Percentiles rank a stretch among this genome's conserved stretches.
Evolutionary conservation across 2,113 vertebrate species (phyloP).

Genomic region (Noctilio leporinus): DNA sequence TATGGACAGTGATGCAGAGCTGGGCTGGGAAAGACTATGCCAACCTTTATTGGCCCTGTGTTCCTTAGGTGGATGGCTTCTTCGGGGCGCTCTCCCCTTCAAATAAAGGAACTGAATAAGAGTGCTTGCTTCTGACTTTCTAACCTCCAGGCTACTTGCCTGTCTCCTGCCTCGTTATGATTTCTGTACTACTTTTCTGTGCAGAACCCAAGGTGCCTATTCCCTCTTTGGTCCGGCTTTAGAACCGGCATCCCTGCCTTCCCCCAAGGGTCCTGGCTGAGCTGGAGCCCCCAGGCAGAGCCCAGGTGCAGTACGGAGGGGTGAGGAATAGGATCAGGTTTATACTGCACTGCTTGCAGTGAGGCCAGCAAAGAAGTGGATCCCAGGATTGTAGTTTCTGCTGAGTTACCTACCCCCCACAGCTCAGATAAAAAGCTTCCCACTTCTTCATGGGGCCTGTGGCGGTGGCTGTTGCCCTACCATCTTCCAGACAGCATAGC

Average conservation of each 20-base stretch:
- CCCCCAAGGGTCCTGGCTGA: not conserved
- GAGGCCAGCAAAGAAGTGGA: not conserved
- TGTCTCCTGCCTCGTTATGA: not conserved
- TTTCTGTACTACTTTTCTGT: not conserved
- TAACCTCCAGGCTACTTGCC: not conserved
- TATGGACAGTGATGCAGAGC: not conserved
- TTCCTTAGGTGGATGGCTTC: not conserved
- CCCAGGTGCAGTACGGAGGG: not conserved
- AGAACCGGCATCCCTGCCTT: not conserved
- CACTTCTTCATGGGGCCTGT: conserved; percentile 70
- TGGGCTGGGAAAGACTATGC: not conserved
- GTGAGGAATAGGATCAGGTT: not conserved
- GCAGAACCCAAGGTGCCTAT: not conserved
- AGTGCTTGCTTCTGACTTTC: not conserved
- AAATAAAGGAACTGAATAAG: conserved; percentile 52
- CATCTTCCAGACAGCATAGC: conserved; percentile 93
- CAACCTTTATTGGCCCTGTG: not conserved
- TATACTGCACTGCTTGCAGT: not conserved
- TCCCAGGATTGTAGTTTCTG: not conserved
- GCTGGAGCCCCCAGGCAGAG: not conserved
- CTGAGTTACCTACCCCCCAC: not conserved
- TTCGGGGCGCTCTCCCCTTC: not conserved
- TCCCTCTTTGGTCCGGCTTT: not conserved
- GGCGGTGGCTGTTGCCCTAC: conserved; percentile 75
- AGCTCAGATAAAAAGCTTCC: not conserved